Evolutionary conservation across 2,113 vertebrate genomes (phyloP).

Genomic region (Semnornis frantzii): DNA sequence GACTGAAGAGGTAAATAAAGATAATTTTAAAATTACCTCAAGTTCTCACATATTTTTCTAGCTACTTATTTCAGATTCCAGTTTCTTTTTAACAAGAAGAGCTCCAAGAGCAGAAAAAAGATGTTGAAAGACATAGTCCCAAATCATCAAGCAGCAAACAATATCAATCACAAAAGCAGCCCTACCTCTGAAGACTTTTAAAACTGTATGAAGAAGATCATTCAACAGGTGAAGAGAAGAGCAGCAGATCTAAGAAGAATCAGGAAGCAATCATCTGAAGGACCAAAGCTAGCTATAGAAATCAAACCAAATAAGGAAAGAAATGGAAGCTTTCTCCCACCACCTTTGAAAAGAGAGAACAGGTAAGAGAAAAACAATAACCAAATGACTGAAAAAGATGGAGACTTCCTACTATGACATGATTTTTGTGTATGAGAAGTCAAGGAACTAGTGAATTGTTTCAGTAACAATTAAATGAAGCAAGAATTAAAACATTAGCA

Average conservation of each 20-base stretch:
- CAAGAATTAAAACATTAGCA: background rate
- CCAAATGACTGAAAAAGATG: background rate
- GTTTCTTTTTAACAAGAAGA: background rate
- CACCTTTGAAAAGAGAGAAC: slow-evolving; percentile 14
- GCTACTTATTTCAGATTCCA: background rate
- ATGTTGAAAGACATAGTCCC: background rate
- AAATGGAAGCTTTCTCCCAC: slow-evolving; percentile 34
- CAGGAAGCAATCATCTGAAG: slow-evolving; percentile 50
- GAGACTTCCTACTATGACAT: background rate
- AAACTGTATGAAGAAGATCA: slow-evolving; percentile 51
- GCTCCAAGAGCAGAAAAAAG: background rate
- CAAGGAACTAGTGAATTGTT: background rate
- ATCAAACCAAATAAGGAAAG: slow-evolving; percentile 44
- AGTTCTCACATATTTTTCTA: background rate
- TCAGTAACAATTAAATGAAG: background rate
- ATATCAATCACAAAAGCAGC: background rate
- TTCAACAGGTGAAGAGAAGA: slow-evolving; percentile 45
- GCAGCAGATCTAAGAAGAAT: slow-evolving; percentile 43
- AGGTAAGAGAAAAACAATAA: background rate
- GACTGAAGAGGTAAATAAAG: background rate
- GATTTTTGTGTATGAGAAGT: background rate
- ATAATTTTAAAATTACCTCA: background rate
- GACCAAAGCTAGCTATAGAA: slow-evolving; percentile 53
- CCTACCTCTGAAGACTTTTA: slow-evolving; percentile 65
- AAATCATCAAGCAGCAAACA: background rate